Conservation (phyloP, 1,140 invertebrate genomes). For the Drosophila sp. region DNA sequence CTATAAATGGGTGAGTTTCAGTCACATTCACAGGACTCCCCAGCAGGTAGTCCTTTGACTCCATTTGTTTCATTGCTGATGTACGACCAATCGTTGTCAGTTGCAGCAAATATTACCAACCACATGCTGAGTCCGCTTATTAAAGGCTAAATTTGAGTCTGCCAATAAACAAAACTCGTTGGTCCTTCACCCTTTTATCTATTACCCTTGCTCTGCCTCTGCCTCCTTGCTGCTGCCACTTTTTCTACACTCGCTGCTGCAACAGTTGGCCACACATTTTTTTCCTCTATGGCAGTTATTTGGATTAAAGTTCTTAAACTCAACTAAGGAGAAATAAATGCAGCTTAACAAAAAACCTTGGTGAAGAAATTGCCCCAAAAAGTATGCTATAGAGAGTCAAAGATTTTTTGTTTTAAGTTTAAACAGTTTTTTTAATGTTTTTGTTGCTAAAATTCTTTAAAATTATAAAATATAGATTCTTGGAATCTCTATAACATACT, state of each 20-base stretch:
- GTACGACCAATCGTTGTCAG: slow-evolving; percentile 49
- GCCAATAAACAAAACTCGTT: slow-evolving; percentile 3
- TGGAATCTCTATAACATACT: too few relatives aligned
- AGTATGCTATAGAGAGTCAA: too few relatives aligned
- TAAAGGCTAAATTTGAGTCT: slow-evolving; percentile 26
- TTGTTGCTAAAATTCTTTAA: too few relatives aligned
- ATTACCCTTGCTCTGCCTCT: not conserved
- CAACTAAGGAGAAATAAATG: not conserved
- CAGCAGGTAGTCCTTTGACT: slow-evolving; percentile 9
- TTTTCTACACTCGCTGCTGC: slow-evolving; percentile 2
- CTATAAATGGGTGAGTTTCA: slow-evolving; percentile 9
- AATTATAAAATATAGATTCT: too few relatives aligned
- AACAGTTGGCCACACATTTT: slow-evolving; percentile 9
- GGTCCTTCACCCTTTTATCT: not conserved
- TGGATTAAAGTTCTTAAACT: not conserved
- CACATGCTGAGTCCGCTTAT: slow-evolving; percentile 45
- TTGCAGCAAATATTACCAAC: not conserved
- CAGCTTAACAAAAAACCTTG: too few relatives aligned
- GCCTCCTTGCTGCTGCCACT: not conserved
- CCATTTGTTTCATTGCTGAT: slow-evolving; percentile 1
- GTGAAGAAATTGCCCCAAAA: too few relatives aligned
- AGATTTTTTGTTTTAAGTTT: too few relatives aligned
- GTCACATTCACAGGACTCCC: not conserved
- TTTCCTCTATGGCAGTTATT: not conserved
- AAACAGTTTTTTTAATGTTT: too few relatives aligned